A percentile compares a stretch with the other conserved stretches of the same genome.
Conservation (phyloP, 2,113 vertebrate species). For the Rissa tridactyla region DNA sequence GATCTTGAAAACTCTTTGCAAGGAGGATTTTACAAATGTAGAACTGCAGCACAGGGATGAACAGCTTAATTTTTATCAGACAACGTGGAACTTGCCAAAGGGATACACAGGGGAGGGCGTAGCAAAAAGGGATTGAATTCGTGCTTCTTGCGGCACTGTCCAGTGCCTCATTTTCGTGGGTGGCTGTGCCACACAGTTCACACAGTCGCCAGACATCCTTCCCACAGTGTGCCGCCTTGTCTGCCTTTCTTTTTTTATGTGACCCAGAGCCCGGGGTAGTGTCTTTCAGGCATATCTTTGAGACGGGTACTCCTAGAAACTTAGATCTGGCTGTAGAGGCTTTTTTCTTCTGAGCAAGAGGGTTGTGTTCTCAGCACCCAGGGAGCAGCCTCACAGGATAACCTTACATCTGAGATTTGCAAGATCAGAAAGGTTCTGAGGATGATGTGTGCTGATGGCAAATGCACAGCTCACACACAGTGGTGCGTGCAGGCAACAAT, state of each 20-base stretch:
- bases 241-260: background rate
- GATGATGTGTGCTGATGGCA: background rate
- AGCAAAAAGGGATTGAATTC: background rate
- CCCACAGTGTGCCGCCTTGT: background rate
- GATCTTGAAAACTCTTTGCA: background rate
- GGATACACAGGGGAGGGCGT: rapidly evolving
- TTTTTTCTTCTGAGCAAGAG: background rate
- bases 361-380: background rate
- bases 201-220: background rate
- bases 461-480: background rate
- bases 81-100: background rate
- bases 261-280: background rate
- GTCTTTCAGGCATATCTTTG: background rate
- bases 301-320: background rate
- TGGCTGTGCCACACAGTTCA: background rate
- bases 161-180: background rate
- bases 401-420: background rate
- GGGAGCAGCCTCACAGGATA: background rate
- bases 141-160: background rate
- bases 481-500: background rate
- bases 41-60: background rate
- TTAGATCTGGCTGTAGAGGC: background rate
- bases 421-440: background rate
- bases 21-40: background rate
- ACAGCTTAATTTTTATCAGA: background rate